Base-by-base conservation (phyloP, 2,113 vertebrate species). In the cat (Felis catus) region DNA sequence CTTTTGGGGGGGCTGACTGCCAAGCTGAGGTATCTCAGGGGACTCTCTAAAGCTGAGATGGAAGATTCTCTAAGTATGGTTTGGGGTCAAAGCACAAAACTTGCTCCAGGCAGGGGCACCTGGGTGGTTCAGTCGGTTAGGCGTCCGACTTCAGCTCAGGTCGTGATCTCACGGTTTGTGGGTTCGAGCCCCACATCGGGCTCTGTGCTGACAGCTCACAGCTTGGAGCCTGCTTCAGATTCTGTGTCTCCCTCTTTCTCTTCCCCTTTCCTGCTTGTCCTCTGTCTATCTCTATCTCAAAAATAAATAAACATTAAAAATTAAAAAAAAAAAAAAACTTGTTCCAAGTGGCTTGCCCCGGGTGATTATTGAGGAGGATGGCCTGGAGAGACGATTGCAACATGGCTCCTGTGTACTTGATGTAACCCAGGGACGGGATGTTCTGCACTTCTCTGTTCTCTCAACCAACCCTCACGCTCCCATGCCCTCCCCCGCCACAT, bases 71-170 rank as follows among this genome's bases (percentile, higher is more conserved):
- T n/a, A 33, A 92, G 25, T 78, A 80, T n/a, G 31, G 3, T 78
- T 89, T 86, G 65, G 68, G 87, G 85, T 97, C 31, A 78, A 93
- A 94, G 51, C 1, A 86, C 79, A 91, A 73, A 70, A 51, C 45
- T 80, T 79, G 1, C 23, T 97, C 53, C 25, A 36, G 68, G 36
- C 45, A 45, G 45, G 45, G 45, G 45, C 45, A 8, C 45, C 45
- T 45, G 45, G 45, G 45, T 45, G 45, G 45, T 45, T 45, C 45
- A 45, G 45, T 45, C 45, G 45, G 45, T 45, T 45, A 45, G 45
- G 45, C 45, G 7, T 45, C 45, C 45, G 7, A 45, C 45, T 45
- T 45, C 45, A 45, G 45, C 45, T 45, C 45, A 45, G 45, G 45
- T 45, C 7, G 45, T 45, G 45, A 45, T 45, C 45, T 45, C 45